Base-by-base conservation (phyloP, 2,888 invertebrate species). In the Monochamus alternatus region DNA sequence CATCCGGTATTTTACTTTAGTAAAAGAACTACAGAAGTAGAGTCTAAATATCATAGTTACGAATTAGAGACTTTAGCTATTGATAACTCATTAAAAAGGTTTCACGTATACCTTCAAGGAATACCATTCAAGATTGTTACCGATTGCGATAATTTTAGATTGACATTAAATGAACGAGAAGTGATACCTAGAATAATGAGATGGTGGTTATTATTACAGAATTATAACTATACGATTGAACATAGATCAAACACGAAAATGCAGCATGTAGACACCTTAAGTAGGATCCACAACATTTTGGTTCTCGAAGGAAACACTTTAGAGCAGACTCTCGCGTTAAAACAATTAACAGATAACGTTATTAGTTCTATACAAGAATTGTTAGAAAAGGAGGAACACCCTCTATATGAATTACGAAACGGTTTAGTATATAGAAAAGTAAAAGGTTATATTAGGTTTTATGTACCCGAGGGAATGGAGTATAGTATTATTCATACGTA, bases 241-340 rank as follows among this genome's bases (percentile, higher is more conserved):
- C 79, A 76, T 80, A 76, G 83, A 73, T 10, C 69, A 0, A 66
- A 67, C 38, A 31, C 32, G 32, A n/a, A 63, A 4, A 79, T 79
- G 79, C 30, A 31, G 43, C 77, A 79, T 68, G 77, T 69, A 7
- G 79, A 79, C 73, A 74, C 79, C 0, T 43, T 79, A 38, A 38
- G 51, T 68, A 75, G 69, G 32, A 68, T 79, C 12, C 67, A 62
- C 2, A 62, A 62, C 5, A 62, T 62, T 32, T 62, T 81, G 58
- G 58, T 81, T 44, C 12, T 82, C 3, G 75, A 78, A 68, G 78
- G 74, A 14, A 81, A 78, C 68, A 76, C 79, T 3, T 76, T 81
- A 9, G 77, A 77, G 66, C 66, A 65, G 64, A 77, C 72, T 51
- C 32, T 77, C 22, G 64, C 75, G 8, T 66, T 75, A 7, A 73